phyloP scores from a whole-genome alignment of 1,140 invertebrate species.

The Drosophila nannoptera region DNA sequence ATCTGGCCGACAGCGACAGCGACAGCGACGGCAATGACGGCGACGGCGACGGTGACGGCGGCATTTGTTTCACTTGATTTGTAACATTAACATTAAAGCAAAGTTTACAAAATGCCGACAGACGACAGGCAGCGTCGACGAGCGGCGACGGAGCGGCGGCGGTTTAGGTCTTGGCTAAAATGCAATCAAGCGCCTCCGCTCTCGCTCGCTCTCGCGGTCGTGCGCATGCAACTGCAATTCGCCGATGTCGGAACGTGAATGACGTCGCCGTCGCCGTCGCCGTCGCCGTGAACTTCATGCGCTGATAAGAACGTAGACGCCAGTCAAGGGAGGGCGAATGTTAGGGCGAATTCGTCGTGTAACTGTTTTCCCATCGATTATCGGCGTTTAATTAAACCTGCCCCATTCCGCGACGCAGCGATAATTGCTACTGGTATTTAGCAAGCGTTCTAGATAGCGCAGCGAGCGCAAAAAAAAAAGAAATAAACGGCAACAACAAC shows the following conservation, averaged over 20 bases:
- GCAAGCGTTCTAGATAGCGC: conserved; percentile 68
- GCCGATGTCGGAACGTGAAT: conserved; percentile 19
- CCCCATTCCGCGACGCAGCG: conserved; percentile 27
- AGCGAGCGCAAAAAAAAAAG: conserved; percentile 24
- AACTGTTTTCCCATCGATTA: conserved; percentile 73
- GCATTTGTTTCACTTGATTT: conserved; percentile 75
- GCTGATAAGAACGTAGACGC: conserved; percentile 47
- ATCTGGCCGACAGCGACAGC: conserved; percentile 48
- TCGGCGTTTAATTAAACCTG: conserved; percentile 73
- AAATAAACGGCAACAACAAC: conserved; percentile 23
- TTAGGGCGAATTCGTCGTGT: conserved; percentile 43
- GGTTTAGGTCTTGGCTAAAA: conserved; percentile 46
- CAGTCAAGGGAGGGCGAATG: not conserved
- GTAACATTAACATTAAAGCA: conserved; percentile 72
- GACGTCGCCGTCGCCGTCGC: conserved; percentile 21
- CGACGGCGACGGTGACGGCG: conserved; percentile 41
- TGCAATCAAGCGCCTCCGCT: conserved; percentile 22
- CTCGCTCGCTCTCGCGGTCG: not conserved
- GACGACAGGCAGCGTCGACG: not conserved
- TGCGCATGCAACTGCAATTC: conserved; percentile 1
- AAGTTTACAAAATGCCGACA: conserved; percentile 67
- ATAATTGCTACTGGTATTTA: conserved; percentile 77
- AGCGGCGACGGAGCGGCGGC: conserved; percentile 19
- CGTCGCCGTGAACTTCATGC: conserved; percentile 61
- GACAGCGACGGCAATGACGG: no score